phyloP scores from a whole-genome alignment of 2,113 vertebrate species.

The Neopipo cinnamomea region DNA sequence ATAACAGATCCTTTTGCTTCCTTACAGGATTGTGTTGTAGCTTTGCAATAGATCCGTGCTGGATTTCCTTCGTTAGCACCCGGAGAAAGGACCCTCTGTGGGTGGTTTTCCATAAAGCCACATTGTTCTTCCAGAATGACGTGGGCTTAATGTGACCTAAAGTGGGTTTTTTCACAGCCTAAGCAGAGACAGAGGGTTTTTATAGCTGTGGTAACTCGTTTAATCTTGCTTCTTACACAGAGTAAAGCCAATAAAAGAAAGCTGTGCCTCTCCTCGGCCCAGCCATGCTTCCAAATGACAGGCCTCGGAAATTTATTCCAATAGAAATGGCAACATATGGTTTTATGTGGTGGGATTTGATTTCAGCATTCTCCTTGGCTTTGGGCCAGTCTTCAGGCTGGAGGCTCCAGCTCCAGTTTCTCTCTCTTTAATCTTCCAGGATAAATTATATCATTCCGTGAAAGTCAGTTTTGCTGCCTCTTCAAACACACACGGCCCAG shows the following conservation, averaged over 20 bases:
- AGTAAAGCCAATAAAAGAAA: neutral
- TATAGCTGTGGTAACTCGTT: neutral
- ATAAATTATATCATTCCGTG: neutral
- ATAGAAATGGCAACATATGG: neutral
- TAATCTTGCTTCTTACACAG: neutral
- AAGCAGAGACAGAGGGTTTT: neutral
- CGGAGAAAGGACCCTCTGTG: neutral
- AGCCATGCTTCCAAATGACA: neutral
- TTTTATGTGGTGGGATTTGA: constrained; percentile 2
- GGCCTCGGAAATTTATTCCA: neutral
- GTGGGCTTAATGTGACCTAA: neutral
- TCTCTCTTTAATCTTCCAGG: constrained; percentile 7
- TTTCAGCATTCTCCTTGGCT: neutral
- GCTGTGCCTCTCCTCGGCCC: neutral
- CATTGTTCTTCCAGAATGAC: neutral
- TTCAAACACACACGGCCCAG: neutral
- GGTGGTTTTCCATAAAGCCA: neutral
- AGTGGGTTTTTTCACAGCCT: neutral
- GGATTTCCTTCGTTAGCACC: neutral
- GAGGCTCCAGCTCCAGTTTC: neutral
- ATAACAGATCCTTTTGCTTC: neutral
- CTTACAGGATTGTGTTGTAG: neutral
- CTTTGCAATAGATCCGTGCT: neutral
- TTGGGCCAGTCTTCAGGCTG: neutral
- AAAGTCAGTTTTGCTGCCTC: neutral